Evolutionary conservation across 2,113 vertebrate species (phyloP), one percentile per base, ranked within the genome.

Genomic region (Otus sunia): DNA sequence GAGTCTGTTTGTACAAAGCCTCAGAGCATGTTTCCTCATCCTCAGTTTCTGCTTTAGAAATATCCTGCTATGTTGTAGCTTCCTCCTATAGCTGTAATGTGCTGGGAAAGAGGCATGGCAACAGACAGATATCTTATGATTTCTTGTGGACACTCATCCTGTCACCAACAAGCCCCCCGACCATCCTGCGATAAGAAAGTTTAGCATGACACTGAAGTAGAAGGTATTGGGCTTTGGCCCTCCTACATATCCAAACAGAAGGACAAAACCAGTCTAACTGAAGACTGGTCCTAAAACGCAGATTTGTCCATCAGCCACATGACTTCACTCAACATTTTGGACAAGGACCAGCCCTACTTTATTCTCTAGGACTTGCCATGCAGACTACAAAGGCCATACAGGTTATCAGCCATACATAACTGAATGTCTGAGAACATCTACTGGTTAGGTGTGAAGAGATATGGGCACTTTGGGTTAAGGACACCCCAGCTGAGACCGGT

Each of bases 61-160:
- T 64, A 59, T 39, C 37, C 56, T 56, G 34, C 41, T 39, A 5
- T n/a, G 26, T 17, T 77, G 25, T 68, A 58, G 36, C 34, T 72
- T 68, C 36, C 49, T 75, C 34, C 49, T 29, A 2, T 13, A 41
- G 41, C 47, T 52, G 52, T 39, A 43, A 19, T 6, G 30, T 45
- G 62, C 47, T 86, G 32, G 63, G 64, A 71, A 86, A 89, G 53
- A 68, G 56, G 23, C 37, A 77, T 9, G 27, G 32, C 50, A 86
- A 45, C 0, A 2, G 25, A 34, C 7, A 66, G 22, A 45, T 12
- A 13, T 86, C 20, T 78, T 0, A 0, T 59, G 26, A 41, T 69
- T 75, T 64, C 81, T 59, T 16, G 5, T 11, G n/a, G 55, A 34
- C 4, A 3, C 26, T 37, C 8, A 27, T 56, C 14, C 23, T 4